A percentile compares a stretch with the other conserved stretches of the same genome.
phyloP scores from a whole-genome alignment of 2,113 vertebrate genomes.

The Puffinus mauretanicus region DNA sequence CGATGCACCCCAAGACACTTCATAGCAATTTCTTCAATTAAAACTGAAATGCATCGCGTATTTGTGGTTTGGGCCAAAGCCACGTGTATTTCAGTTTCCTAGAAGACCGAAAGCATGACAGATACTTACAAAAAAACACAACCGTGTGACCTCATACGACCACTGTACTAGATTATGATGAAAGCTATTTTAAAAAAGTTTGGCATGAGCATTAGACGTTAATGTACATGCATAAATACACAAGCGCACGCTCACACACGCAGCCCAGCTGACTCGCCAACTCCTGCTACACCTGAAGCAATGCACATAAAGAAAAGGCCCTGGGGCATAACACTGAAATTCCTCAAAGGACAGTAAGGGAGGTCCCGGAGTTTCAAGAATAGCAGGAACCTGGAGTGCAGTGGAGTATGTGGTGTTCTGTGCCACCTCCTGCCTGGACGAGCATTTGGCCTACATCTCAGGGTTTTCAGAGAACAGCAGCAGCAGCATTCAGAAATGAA shows the following conservation, averaged over 20 bases:
- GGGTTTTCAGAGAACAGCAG: not conserved
- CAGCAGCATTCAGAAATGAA: not conserved
- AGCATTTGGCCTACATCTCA: not conserved
- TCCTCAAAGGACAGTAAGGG: no score
- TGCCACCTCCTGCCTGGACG: not conserved
- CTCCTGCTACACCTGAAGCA: not conserved
- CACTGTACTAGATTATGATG: not conserved
- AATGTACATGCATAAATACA: not conserved
- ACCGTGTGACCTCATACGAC: not conserved
- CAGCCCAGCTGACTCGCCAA: not conserved
- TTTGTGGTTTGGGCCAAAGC: not conserved
- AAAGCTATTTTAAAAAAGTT: not conserved
- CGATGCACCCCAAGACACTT: fast-evolving
- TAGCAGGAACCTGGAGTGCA: not conserved
- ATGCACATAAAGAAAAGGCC: not conserved
- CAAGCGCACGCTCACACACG: fast-evolving
- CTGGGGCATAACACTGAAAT: not conserved
- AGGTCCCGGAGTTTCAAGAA: not conserved
- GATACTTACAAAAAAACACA: not conserved
- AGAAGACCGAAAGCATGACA: not conserved
- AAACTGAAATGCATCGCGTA: not conserved
- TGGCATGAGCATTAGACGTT: no score
- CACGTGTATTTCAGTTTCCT: not conserved
- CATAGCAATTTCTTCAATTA: not conserved
- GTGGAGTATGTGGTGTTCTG: not conserved